phyloP scores from a whole-genome alignment of 2,113 vertebrate genomes.

The Microtus richardsoni region DNA sequence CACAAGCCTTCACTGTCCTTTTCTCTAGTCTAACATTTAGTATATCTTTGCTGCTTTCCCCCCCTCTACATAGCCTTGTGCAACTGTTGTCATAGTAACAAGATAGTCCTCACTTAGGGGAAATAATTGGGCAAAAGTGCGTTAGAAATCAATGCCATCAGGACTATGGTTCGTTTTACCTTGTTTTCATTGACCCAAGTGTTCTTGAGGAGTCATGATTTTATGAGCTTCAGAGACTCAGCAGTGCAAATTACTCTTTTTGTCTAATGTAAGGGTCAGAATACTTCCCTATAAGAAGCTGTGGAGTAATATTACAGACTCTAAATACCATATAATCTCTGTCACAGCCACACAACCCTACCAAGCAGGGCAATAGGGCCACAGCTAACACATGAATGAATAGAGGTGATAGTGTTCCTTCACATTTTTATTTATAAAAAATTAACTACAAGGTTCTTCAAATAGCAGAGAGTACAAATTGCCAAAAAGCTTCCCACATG shows the following conservation, averaged over 20 bases:
- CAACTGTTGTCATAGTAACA: conserved; percentile 79
- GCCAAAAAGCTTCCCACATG: neutral
- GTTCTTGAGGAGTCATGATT: neutral
- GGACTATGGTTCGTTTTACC: neutral
- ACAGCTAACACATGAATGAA: neutral
- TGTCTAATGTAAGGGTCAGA: neutral
- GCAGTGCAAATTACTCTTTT: neutral
- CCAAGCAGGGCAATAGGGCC: neutral
- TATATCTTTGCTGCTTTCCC: conserved; percentile 52
- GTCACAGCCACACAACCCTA: neutral
- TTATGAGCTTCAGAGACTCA: neutral
- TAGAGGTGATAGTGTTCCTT: neutral
- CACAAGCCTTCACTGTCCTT: conserved; percentile 70
- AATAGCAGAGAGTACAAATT: conserved; percentile 10
- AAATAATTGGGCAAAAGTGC: conserved; percentile 54
- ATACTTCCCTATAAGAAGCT: neutral
- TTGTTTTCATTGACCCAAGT: neutral
- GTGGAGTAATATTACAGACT: neutral
- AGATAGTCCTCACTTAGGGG: conserved; percentile 58
- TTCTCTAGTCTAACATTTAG: conserved; percentile 74
- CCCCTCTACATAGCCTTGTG: conserved; percentile 62
- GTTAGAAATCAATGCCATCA: conserved; percentile 52
- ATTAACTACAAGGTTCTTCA: neutral
- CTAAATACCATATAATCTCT: neutral
- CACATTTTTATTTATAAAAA: conserved; percentile 38